A percentile compares a stretch with the other conserved stretches of the same genome.
Conservation (phyloP, 2,797 vertebrate genomes). For the Anguilla obscura region DNA sequence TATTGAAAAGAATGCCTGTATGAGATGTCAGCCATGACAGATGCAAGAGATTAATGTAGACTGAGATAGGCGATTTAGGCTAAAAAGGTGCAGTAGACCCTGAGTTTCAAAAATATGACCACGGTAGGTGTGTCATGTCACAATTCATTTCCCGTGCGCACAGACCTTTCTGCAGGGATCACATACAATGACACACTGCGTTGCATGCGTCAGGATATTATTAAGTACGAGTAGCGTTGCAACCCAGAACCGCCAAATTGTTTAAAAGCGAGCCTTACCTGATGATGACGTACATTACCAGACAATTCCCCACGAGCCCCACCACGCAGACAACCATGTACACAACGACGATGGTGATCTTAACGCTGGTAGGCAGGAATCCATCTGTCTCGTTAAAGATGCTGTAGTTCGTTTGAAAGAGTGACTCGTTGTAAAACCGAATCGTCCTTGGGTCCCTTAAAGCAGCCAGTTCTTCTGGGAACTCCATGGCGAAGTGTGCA, state of each 20-base stretch:
- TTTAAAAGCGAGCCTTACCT: slow-evolving; percentile 67
- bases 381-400: slow-evolving; percentile 66
- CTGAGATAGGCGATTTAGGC: too few relatives aligned
- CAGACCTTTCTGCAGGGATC: not conserved
- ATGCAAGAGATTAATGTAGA: not conserved
- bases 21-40: not conserved
- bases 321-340: slow-evolving; percentile 82
- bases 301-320: slow-evolving; percentile 83
- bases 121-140: not conserved
- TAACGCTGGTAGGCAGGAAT: slow-evolving; percentile 73
- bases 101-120: not conserved
- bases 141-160: not conserved
- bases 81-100: not conserved
- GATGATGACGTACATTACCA: slow-evolving; percentile 86
- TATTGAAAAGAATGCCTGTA: not conserved
- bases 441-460: slow-evolving; percentile 65
- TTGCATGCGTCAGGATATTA: not conserved
- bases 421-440: slow-evolving; percentile 71
- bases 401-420: slow-evolving; percentile 68
- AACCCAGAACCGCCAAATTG: not conserved
- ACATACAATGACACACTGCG: not conserved
- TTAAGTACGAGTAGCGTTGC: not conserved
- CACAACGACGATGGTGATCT: slow-evolving; percentile 79
- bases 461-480: slow-evolving; percentile 64
- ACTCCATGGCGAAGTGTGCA: slow-evolving; percentile 66